Conservation (phyloP, 2,888 invertebrate genomes). For the Caenorhabditis sulstoni region DNA sequence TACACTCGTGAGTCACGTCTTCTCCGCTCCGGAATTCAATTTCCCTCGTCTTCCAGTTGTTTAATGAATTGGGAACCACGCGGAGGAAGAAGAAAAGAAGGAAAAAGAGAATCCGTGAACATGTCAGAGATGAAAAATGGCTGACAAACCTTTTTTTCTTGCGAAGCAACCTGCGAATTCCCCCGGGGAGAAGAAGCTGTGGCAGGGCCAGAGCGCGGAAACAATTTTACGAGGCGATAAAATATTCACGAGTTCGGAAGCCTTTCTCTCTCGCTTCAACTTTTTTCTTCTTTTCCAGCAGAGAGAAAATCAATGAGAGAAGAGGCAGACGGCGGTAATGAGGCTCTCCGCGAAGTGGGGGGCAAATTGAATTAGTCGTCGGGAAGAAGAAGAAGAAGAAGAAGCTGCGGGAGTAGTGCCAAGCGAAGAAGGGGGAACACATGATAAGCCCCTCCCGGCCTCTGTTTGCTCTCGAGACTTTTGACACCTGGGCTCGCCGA, state of each 20-base stretch:
- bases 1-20: too few species aligned
- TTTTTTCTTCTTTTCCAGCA: conserved; percentile 14
- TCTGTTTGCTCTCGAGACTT: conserved; percentile 38
- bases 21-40: too few species aligned
- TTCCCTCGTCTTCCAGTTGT: too few species aligned
- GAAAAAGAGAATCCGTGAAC: neutral
- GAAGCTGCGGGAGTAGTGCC: conserved; percentile 6
- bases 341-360: conserved; percentile 8
- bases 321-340: conserved; percentile 9
- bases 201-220: conserved; percentile 19
- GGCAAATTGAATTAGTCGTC: conserved; percentile 45
- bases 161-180: conserved; percentile 33
- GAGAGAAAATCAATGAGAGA: conserved; percentile 10
- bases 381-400: neutral
- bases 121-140: neutral
- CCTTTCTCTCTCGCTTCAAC: neutral
- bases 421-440: neutral
- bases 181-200: conserved; percentile 11
- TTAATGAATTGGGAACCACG: too few species aligned
- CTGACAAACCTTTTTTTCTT: neutral
- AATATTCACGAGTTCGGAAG: conserved; percentile 48
- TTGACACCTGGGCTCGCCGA: conserved; percentile 34
- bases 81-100: neutral
- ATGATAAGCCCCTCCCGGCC: conserved; percentile 7
- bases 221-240: conserved; percentile 56